Conservation (phyloP, 2,888 invertebrate species). For the Macaria liturata region DNA sequence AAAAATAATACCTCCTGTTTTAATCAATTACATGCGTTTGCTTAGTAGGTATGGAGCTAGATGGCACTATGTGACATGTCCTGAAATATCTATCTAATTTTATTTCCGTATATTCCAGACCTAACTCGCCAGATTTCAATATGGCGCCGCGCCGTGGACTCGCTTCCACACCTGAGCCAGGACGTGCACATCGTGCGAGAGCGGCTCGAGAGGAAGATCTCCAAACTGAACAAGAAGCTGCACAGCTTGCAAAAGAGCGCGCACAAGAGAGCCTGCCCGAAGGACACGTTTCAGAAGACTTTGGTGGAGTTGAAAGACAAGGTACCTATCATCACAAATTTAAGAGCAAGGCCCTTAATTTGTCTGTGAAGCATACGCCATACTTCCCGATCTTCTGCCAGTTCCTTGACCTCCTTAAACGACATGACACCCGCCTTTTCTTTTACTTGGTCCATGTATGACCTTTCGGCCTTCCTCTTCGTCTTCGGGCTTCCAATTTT, state of each 20-base stretch:
- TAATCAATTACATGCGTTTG: no score
- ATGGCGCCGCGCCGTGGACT: slow-evolving; percentile 89
- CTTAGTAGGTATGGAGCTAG: no score
- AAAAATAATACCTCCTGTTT: no score
- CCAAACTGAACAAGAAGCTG: slow-evolving; percentile 83
- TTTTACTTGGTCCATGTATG: no score
- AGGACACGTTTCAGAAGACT: slow-evolving; percentile 83
- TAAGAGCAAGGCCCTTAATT: no score
- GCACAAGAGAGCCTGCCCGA: slow-evolving; percentile 47
- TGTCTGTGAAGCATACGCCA: no score
- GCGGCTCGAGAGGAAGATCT: slow-evolving; percentile 87
- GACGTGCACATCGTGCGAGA: slow-evolving; percentile 90
- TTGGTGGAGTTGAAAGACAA: slow-evolving; percentile 86
- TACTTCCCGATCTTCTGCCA: no score
- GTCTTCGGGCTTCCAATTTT: no score
- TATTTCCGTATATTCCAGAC: slow-evolving; percentile 71
- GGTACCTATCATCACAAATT: slow-evolving; percentile 49
- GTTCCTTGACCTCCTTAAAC: no score
- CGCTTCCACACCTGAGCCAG: slow-evolving; percentile 89
- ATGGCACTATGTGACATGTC: no score
- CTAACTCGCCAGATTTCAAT: slow-evolving; percentile 90
- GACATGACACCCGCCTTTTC: no score
- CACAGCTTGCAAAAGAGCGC: slow-evolving; percentile 66
- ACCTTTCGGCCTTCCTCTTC: no score
- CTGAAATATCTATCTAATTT: not conserved